These are phyloP conservation scores for Odontocerum albicorne DNA, from an alignment of 2,888 invertebrate species.

Conservation along the genomic window DNA sequence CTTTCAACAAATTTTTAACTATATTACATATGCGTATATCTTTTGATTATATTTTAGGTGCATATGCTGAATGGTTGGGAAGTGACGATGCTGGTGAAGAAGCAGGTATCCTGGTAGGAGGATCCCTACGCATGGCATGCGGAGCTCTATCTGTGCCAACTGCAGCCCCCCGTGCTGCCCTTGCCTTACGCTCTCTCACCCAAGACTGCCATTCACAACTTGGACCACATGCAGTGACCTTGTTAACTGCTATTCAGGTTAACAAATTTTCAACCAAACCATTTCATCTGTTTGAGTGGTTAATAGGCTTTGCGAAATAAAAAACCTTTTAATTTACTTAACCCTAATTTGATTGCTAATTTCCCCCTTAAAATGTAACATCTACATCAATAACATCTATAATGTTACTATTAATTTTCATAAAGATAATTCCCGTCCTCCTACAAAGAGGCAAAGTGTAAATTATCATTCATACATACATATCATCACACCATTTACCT, in stretches of 20 bases:
- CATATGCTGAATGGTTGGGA: slow-evolving; percentile 83
- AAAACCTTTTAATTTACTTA: no score
- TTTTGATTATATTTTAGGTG: no score
- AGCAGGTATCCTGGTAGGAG: slow-evolving; percentile 50
- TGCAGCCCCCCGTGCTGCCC: slow-evolving; percentile 78
- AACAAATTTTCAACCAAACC: slow-evolving; percentile 18
- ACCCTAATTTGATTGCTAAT: no score
- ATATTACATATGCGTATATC: not conserved
- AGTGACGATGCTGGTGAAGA: slow-evolving; percentile 42
- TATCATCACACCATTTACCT: no score
- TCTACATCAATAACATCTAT: no score
- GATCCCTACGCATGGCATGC: slow-evolving; percentile 65
- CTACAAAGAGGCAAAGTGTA: no score
- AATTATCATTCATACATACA: no score
- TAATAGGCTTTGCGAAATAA: no score
- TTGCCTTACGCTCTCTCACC: slow-evolving; percentile 86
- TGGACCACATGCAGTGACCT: slow-evolving; percentile 72
- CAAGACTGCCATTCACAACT: slow-evolving; percentile 78
- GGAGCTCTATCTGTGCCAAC: slow-evolving; percentile 68
- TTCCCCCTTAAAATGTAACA: no score
- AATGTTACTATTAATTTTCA: no score
- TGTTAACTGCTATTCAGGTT: slow-evolving; percentile 71
- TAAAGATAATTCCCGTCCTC: no score
- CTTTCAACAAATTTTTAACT: no score
- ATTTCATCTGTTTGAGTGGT: not conserved